These are phyloP conservation scores for Aphidius gifuensis DNA, from an alignment of 1,140 invertebrate genomes.

Conservation along the genomic window DNA sequence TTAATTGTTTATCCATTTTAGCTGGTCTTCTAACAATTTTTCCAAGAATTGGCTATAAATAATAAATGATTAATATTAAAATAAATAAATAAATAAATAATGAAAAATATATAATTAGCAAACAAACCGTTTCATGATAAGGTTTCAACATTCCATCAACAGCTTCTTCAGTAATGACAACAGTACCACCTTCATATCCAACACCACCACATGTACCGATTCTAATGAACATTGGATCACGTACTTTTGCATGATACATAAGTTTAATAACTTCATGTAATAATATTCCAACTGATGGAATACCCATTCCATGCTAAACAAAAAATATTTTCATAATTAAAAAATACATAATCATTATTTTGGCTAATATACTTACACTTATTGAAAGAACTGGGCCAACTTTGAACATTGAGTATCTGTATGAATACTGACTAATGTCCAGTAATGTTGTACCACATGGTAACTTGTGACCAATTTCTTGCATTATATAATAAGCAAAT, in stretches of 20 bases:
- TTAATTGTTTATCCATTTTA: constrained; percentile 76
- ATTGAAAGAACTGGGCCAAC: constrained; percentile 89
- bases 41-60: constrained; percentile 79
- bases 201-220: constrained; percentile 93
- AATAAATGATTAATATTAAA: constrained; percentile 11
- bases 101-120: background rate
- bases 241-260: constrained; percentile 85
- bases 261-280: constrained; percentile 92
- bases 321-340: background rate
- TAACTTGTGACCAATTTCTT: constrained; percentile 84
- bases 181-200: constrained; percentile 82
- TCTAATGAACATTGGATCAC: constrained; percentile 86
- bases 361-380: constrained; percentile 69
- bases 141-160: constrained; percentile 77
- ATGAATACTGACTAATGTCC: constrained; percentile 89
- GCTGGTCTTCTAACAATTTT: constrained; percentile 79
- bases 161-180: constrained; percentile 84
- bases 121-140: constrained; percentile 63
- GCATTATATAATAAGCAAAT: constrained; percentile 89
- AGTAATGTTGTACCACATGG: constrained; percentile 81
- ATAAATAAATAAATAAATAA: background rate
- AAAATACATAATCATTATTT: too few relatives aligned
- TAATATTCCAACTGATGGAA: constrained; percentile 86
- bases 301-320: constrained; percentile 87
- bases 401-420: constrained; percentile 97